Evolutionary conservation across 2,797 vertebrate genomes (phyloP).

Genomic region (Erethizon dorsatum): DNA sequence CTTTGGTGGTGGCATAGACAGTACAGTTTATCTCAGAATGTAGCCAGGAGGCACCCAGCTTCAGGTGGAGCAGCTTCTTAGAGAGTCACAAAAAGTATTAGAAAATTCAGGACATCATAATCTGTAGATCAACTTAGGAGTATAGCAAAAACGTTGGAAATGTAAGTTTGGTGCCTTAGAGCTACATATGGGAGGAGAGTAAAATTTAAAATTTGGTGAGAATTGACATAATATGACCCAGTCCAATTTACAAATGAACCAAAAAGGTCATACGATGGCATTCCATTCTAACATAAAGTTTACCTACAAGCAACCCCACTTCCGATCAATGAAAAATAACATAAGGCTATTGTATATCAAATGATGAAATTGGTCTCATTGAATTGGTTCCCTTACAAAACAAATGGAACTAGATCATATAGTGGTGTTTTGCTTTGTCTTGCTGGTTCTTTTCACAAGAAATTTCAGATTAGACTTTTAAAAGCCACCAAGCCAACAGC

Average conservation of each 20-base stretch:
- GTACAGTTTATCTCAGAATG: not conserved
- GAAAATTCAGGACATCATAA: not conserved
- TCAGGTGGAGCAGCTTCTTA: not conserved
- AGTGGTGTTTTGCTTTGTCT: not conserved
- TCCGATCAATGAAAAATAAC: not conserved
- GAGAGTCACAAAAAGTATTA: not conserved
- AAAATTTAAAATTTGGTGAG: not conserved
- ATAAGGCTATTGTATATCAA: not conserved
- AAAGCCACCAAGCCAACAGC: not conserved
- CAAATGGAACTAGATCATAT: no score
- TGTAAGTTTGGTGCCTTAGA: not conserved
- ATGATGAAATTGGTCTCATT: not conserved
- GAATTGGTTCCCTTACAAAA: no score
- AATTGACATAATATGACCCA: not conserved
- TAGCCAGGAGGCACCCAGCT: not conserved
- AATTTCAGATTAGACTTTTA: not conserved
- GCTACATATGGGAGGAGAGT: not conserved
- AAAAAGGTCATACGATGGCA: not conserved
- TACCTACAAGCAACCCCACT: not conserved
- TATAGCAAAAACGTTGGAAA: not conserved
- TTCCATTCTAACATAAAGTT: not conserved
- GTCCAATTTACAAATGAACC: not conserved
- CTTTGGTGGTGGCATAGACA: not conserved
- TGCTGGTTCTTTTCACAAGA: not conserved
- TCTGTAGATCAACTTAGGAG: not conserved